phyloP scores from a whole-genome alignment of 2,797 vertebrate genomes.

The Pipistrellus pipistrellus region DNA sequence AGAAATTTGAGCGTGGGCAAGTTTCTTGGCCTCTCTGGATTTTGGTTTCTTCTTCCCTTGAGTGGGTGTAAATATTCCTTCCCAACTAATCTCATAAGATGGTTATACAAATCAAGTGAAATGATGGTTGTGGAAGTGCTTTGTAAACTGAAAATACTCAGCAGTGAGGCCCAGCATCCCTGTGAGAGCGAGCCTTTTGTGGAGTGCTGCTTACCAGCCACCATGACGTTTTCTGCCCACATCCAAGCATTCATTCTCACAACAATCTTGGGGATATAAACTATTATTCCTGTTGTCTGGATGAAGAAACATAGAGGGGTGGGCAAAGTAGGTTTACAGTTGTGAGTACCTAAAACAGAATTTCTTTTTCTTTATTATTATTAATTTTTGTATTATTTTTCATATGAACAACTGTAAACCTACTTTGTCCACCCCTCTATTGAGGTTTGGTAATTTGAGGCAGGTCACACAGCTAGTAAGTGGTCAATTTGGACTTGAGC shows the following conservation, averaged over 20 bases:
- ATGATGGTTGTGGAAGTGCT: neutral
- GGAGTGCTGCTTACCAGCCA: neutral
- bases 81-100: slow-evolving; percentile 34
- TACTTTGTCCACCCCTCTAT: no score
- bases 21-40: slow-evolving; percentile 49
- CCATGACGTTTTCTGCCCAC: neutral
- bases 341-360: no score
- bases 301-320: neutral
- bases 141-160: neutral
- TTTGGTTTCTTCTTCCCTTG: slow-evolving; percentile 8
- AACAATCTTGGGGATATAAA: neutral
- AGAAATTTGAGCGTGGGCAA: slow-evolving; percentile 54
- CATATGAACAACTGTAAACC: no score
- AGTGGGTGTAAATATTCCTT: slow-evolving; percentile 44
- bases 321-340: no score
- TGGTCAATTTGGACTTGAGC: neutral
- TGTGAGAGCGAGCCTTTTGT: neutral
- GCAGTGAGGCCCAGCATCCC: neutral
- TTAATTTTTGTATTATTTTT: no score
- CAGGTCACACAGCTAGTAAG: neutral
- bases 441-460: neutral
- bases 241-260: neutral
- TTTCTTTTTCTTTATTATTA: no score
- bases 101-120: slow-evolving; percentile 40
- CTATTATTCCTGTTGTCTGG: neutral